Conservation (phyloP, 2,797 vertebrate genomes). For the Pagetopsis macropterus region DNA sequence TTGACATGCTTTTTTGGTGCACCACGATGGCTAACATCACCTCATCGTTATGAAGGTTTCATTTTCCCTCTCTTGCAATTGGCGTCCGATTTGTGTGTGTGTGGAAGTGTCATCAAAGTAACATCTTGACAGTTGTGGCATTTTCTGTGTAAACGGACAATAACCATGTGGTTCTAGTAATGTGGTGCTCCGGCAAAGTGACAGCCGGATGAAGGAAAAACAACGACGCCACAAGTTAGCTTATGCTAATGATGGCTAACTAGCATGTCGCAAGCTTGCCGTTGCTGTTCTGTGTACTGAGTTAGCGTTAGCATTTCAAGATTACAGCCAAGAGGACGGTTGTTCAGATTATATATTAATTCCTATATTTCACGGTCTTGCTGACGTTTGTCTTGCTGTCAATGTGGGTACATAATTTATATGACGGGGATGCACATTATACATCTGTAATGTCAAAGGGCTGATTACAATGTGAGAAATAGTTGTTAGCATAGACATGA, state of each 20-base stretch:
- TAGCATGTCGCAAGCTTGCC: conserved; percentile 39
- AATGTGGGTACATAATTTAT: accelerated
- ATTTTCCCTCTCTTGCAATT: conserved; percentile 5
- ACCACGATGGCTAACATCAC: conserved; percentile 26
- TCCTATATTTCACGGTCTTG: background rate
- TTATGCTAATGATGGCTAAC: conserved; percentile 47
- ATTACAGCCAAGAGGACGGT: conserved; percentile 52
- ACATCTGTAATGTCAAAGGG: background rate
- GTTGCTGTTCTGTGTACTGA: conserved; percentile 27
- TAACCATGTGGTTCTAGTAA: accelerated
- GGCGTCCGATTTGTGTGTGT: background rate
- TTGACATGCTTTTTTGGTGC: conserved; percentile 9
- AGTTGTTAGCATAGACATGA: conserved; percentile 54
- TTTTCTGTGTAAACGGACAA: background rate
- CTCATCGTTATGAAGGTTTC: conserved; percentile 13
- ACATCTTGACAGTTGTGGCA: accelerated
- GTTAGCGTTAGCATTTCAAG: conserved; percentile 44
- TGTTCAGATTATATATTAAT: background rate
- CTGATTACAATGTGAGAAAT: conserved; percentile 26
- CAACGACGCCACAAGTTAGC: conserved; percentile 83
- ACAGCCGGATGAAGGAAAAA: conserved; percentile 51
- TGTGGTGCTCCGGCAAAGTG: background rate
- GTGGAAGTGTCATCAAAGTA: background rate
- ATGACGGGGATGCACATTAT: background rate
- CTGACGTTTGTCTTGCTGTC: background rate